These are phyloP conservation scores for Enteromius thamalakanensis DNA, from an alignment of 2,797 vertebrate species.

Conservation along the genomic window DNA sequence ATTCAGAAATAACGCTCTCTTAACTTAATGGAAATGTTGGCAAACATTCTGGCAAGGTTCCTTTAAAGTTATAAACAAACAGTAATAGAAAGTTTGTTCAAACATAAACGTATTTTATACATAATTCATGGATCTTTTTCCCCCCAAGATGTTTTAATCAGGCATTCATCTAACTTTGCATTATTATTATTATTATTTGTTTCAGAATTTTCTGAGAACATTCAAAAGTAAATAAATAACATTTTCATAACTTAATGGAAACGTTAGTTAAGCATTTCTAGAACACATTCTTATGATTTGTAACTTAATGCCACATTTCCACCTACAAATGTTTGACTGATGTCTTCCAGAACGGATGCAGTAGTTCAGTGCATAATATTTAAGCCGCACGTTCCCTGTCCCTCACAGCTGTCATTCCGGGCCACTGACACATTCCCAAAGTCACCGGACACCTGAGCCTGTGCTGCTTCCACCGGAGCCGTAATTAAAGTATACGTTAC, in stretches of 20 bases:
- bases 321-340: conserved; percentile 1
- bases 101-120: background rate
- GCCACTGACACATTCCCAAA: conserved; percentile 59
- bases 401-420: conserved; percentile 41
- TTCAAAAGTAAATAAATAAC: too few relatives aligned
- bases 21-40: too few relatives aligned
- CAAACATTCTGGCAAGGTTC: background rate
- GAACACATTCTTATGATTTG: background rate
- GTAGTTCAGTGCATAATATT: conserved; percentile 6
- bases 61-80: background rate
- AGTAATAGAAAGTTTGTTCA: background rate
- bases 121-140: background rate
- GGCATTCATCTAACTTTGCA: background rate
- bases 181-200: too few relatives aligned
- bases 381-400: background rate
- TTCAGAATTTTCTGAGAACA: background rate
- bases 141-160: too few relatives aligned
- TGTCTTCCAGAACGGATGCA: conserved; percentile 6
- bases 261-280: background rate
- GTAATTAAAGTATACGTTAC: conserved; percentile 70
- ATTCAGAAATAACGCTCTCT: too few relatives aligned
- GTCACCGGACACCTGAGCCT: conserved; percentile 64
- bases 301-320: background rate
- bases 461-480: conserved; percentile 51
- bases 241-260: background rate